Base-by-base conservation (phyloP, 2,113 vertebrate genomes). In the Ursus arctos region DNA sequence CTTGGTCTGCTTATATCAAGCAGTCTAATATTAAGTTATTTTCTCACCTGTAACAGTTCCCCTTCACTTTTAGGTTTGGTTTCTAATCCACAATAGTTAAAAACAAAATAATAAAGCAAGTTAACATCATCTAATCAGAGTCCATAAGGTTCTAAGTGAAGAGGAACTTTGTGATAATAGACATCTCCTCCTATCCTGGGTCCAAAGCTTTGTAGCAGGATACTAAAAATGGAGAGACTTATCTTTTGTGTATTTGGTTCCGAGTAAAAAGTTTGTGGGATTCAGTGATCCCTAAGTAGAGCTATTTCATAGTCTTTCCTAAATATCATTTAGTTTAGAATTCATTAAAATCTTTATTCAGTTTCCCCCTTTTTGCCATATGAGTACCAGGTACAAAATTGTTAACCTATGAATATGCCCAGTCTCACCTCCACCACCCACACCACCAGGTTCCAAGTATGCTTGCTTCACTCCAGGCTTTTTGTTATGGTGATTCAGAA, bases 91-190 rank as follows among this genome's bases (percentile, higher is more conserved):
- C 24, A 74, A 53, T 43, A 82, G 47, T 88, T 57, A 85, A 81
- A 92, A 91, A 89, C n/a, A 88, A 83, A 93, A 63, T 63, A 88
- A 81, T 53, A 47, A 80, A 77, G 26, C 33, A 51, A 88, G 40
- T 77, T 49, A 74, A 28, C 79, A 63, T 57, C 10, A 86, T 79
- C 40, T 94, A 71, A 53, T 72, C 67, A 77, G 33, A 91, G 26
- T 57, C 28, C 72, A 24, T 69, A 49, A 53, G 33, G 80, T 51
- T 63, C 77, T 72, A 26, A 77, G n/a, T 15, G 40, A 91, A 24
- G 47, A 33, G 13, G 7, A 69, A 7, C 22, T 86, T 43, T 51
- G 10, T 9, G 8, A 69, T 8, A 86, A 15, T 0, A 80, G 59
- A 89, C 24, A 55, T 40, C 31, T 53, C 53, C 47, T 85, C 40